These are phyloP conservation scores for Aptenodytes patagonicus DNA, from an alignment of 2,113 vertebrate species.

Conservation along the genomic window DNA sequence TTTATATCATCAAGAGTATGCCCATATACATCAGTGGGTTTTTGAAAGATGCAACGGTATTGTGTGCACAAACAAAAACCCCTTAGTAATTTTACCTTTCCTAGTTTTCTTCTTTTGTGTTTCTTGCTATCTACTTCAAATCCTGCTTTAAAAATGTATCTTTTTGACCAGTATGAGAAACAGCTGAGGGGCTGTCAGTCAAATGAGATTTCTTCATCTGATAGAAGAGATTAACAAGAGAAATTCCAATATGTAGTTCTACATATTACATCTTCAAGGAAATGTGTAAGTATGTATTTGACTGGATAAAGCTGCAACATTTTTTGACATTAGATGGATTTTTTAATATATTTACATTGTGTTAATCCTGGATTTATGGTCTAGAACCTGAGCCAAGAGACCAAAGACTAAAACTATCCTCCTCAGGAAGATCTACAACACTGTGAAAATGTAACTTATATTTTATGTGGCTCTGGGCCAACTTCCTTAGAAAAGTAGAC, in stretches of 20 bases:
- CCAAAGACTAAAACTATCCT: neutral
- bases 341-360: neutral
- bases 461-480: neutral
- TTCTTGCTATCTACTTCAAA: neutral
- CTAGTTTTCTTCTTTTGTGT: neutral
- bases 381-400: neutral
- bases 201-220: neutral
- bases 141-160: neutral
- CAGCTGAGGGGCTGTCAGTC: neutral
- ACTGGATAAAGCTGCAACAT: neutral
- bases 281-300: neutral
- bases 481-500: neutral
- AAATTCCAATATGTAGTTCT: neutral
- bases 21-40: neutral
- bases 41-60: neutral
- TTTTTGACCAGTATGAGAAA: neutral
- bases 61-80: rapidly evolving
- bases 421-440: neutral
- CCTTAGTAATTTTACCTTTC: neutral
- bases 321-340: neutral
- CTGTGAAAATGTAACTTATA: neutral
- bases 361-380: neutral
- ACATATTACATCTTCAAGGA: neutral
- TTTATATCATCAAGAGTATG: neutral
- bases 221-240: neutral